Conservation (phyloP, 2,888 invertebrate species). For the Opisthograptis luteolata region DNA sequence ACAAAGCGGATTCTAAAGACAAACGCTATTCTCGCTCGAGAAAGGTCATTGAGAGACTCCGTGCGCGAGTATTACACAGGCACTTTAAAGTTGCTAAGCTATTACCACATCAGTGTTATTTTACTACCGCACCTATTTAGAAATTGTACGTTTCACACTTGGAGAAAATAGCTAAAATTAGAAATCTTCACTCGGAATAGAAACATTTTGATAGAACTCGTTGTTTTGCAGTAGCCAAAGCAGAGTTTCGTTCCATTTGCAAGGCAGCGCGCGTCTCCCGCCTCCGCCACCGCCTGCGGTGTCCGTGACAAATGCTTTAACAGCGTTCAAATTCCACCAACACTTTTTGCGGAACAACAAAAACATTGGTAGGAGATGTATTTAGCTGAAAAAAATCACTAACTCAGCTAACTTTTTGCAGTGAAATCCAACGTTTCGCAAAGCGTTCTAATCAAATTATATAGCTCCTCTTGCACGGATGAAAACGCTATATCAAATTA, state of each 20-base stretch:
- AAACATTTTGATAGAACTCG: conserved; percentile 12
- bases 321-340: conserved; percentile 44
- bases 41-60: conserved; percentile 20
- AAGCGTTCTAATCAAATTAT: conserved; percentile 44
- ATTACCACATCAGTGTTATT: conserved; percentile 22
- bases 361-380: conserved; percentile 39
- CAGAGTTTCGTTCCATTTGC: conserved; percentile 45
- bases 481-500: conserved; percentile 22
- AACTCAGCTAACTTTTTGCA: conserved; percentile 35
- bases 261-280: conserved; percentile 31
- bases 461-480: conserved; percentile 8
- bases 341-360: conserved; percentile 27
- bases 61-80: conserved; percentile 3
- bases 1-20: conserved; percentile 18
- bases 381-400: conserved; percentile 31
- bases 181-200: conserved; percentile 11
- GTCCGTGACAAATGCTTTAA: conserved; percentile 59
- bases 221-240: conserved; percentile 35
- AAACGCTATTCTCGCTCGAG: conserved; percentile 18
- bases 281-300: conserved; percentile 32
- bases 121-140: conserved; percentile 9
- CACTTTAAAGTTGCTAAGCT: conserved; percentile 8
- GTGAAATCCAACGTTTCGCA: conserved; percentile 33
- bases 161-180: conserved; percentile 12
- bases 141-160: conserved; percentile 25